Evolutionary conservation across 2,888 invertebrate species (phyloP).

Genomic region (Tetrapedia diversipes): DNA sequence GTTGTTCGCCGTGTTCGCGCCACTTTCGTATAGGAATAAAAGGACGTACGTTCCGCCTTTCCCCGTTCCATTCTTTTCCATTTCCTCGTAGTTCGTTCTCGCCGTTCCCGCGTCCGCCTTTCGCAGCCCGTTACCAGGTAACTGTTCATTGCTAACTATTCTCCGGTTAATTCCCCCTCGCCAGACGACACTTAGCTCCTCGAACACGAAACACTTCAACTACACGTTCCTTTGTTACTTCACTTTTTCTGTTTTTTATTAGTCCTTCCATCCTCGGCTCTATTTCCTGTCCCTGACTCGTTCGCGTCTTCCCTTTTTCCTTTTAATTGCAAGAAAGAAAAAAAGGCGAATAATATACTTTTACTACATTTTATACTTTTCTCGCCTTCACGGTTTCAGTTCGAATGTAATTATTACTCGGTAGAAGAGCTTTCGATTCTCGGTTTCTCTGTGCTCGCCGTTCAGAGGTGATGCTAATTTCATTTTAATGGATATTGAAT

Average conservation of each 20-base stretch:
- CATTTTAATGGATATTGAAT: no score
- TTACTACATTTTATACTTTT: no score
- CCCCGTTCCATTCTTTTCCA: slow-evolving; percentile 10
- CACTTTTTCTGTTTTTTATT: not conserved
- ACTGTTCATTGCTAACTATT: slow-evolving; percentile 42
- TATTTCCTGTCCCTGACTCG: no score
- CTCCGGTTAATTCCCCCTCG: slow-evolving; percentile 30
- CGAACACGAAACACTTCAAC: not conserved
- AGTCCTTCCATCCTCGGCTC: no score
- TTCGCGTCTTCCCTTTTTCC: not conserved
- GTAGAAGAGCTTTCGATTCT: no score
- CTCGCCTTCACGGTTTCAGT: no score
- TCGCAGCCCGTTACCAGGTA: slow-evolving; percentile 32
- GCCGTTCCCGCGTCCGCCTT: not conserved
- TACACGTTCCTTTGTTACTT: not conserved
- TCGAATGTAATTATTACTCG: no score
- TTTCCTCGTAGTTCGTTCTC: not conserved
- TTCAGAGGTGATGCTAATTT: no score
- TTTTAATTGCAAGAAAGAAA: no score
- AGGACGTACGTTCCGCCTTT: slow-evolving; percentile 17
- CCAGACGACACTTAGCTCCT: slow-evolving; percentile 7
- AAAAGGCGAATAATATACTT: no score
- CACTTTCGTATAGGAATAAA: slow-evolving; percentile 39
- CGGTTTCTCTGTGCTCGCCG: no score
- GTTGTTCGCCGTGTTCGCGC: slow-evolving; percentile 6